phyloP scores from a whole-genome alignment of 1,140 invertebrate genomes.

The Cyrtorhinus lividipennis region DNA sequence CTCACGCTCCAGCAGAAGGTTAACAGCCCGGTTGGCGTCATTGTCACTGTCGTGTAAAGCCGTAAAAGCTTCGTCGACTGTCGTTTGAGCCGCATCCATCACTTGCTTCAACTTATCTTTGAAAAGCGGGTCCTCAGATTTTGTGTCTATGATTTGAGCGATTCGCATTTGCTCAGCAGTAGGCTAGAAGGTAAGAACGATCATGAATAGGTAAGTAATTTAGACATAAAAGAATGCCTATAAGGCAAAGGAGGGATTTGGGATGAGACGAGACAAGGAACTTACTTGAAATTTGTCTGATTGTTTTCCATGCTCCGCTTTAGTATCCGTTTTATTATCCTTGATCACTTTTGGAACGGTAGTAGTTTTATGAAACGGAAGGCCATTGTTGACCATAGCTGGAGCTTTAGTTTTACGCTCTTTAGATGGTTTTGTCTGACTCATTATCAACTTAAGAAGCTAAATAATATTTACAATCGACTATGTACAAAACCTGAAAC shows the following conservation, averaged over 20 bases:
- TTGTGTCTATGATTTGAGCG: conserved; percentile 51
- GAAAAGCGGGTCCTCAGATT: conserved; percentile 46
- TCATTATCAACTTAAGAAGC: conserved; percentile 10
- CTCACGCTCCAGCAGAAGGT: conserved; percentile 56
- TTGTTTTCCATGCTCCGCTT: conserved; percentile 6
- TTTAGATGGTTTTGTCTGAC: conserved; percentile 10
- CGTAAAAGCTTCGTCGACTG: conserved; percentile 67
- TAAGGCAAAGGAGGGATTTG: too few relatives aligned
- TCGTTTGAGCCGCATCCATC: conserved; percentile 62
- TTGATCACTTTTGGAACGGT: conserved; percentile 4
- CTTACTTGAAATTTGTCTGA: conserved; percentile 13
- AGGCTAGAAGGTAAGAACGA: conserved; percentile 26
- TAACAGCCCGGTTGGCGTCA: conserved; percentile 56
- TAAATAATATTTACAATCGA: conserved; percentile 14
- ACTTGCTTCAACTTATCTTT: conserved; percentile 58
- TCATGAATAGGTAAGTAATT: not conserved
- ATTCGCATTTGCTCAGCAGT: conserved; percentile 47
- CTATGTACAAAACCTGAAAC: conserved; percentile 16
- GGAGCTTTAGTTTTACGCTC: conserved; percentile 8
- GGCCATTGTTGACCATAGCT: not conserved
- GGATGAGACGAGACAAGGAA: too few relatives aligned
- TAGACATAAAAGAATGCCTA: too few relatives aligned
- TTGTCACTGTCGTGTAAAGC: conserved; percentile 69
- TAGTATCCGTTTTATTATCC: not conserved
- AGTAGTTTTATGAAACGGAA: not conserved